These are phyloP conservation scores for Psittacula echo DNA, from an alignment of 2,797 vertebrate genomes.

Conservation along the genomic window DNA sequence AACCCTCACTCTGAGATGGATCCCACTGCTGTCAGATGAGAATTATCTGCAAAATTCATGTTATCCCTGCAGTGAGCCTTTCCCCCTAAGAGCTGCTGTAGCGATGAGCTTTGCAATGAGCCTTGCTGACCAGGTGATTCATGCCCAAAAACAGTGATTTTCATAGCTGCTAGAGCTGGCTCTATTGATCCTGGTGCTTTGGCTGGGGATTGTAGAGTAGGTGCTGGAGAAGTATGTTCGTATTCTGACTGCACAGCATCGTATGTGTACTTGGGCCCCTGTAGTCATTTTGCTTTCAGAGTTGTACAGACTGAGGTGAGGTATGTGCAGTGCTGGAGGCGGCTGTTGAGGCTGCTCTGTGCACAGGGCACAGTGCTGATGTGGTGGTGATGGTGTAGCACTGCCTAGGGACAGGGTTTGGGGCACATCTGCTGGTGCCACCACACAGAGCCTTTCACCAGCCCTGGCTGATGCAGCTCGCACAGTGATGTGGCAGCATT, in stretches of 20 bases:
- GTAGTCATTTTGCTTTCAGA: neutral
- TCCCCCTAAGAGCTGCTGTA: neutral
- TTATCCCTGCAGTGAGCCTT: neutral
- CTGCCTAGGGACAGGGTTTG: neutral
- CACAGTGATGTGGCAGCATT: neutral
- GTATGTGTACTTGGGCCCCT: neutral
- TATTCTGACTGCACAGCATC: neutral
- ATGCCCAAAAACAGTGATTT: neutral
- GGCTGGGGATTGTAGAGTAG: neutral
- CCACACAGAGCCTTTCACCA: accelerated
- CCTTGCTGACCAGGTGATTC: neutral
- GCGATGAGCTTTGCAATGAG: neutral
- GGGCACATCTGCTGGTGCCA: neutral
- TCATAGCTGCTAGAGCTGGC: neutral
- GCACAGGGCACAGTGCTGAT: neutral
- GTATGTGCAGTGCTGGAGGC: neutral
- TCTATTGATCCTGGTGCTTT: neutral
- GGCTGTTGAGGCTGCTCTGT: neutral
- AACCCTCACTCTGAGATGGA: neutral
- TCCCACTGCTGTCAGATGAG: neutral
- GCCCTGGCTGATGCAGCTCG: neutral
- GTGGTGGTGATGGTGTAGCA: neutral
- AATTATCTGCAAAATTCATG: neutral
- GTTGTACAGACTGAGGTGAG: neutral
- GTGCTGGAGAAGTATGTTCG: neutral